Base-by-base conservation (phyloP, 2,888 invertebrate species). In the Eupithecia subumbrata region DNA sequence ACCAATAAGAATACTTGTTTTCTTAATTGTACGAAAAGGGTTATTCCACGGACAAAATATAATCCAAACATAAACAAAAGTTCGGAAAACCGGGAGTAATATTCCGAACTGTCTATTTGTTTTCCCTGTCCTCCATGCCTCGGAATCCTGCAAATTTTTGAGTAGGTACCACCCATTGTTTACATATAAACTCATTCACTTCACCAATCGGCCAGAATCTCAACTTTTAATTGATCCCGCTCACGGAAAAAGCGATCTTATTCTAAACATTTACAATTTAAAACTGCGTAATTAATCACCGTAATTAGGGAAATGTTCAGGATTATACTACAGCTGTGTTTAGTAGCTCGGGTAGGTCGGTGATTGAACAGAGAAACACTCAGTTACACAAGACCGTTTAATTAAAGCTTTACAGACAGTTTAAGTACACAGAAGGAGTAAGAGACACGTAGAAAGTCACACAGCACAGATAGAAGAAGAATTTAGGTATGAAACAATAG, bases 211-310 rank as follows among this genome's bases (percentile, higher is more conserved):
- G 9, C 22, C 52, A 56, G 12, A 56, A 66, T 75, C 45, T 52
- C 3, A 75, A 80, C 63, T 78, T 79, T 75, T 75, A 73, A 80
- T 79, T 64, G 73, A 73, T 73, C 34, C 67, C 37, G 64, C 72
- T 71, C 56, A 63, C 68, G n/a, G 68, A 68, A 68, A 43, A 68
- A 25, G 43, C 16, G 22, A 68, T 43, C n/a, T 68, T 68, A 43
- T 2, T 22, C 22, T 14, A 2, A 16, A 43, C 40, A 68, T 68
- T 67, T 43, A 43, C 40, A 68, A 14, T 68, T 68, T 25, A 12
- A 37, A 40, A 67, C 66, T 37, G 66, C 16, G 43, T 43, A 67
- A 67, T 68, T 68, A 45, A 68, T 68, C 12, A 43, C 43, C 12
- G 25, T 68, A 25, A 45, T 68, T 68, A 40, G 14, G 43, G 68